These are phyloP conservation scores for Tiliacea aurago DNA, from an alignment of 2,888 invertebrate genomes.

Conservation along the genomic window DNA sequence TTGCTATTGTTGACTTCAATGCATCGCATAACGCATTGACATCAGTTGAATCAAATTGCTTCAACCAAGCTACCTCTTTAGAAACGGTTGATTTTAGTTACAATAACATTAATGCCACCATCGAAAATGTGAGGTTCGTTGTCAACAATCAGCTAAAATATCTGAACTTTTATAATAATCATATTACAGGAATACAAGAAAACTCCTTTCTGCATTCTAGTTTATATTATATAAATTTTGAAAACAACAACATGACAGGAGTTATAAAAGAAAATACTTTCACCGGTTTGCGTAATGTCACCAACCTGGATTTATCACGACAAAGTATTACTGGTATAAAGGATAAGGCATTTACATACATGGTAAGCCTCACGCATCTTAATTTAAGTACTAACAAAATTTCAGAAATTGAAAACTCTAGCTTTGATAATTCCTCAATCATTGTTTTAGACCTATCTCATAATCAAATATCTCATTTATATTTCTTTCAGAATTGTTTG, in stretches of 20 bases:
- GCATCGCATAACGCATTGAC: slow-evolving; percentile 79
- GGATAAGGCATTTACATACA: slow-evolving; percentile 74
- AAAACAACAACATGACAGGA: slow-evolving; percentile 77
- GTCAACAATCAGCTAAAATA: slow-evolving; percentile 75
- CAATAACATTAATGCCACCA: slow-evolving; percentile 75
- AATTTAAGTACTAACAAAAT: slow-evolving; percentile 81
- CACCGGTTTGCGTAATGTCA: slow-evolving; percentile 74
- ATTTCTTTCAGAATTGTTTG: slow-evolving; percentile 74
- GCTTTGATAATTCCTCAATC: slow-evolving; percentile 73
- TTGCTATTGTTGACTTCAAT: slow-evolving; percentile 75
- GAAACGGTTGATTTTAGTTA: slow-evolving; percentile 77
- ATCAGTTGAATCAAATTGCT: slow-evolving; percentile 78
- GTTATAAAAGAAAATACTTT: slow-evolving; percentile 75
- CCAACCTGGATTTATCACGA: slow-evolving; percentile 71
- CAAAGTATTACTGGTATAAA: slow-evolving; percentile 75
- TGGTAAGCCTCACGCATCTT: slow-evolving; percentile 70
- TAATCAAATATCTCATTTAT: slow-evolving; percentile 74
- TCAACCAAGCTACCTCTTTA: slow-evolving; percentile 75
- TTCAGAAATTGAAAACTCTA: slow-evolving; percentile 69
- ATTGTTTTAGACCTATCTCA: slow-evolving; percentile 78
- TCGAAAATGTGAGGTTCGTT: slow-evolving; percentile 78
- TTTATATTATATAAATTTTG: slow-evolving; percentile 75
- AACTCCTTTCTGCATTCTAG: slow-evolving; percentile 74
- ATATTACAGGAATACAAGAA: slow-evolving; percentile 74
- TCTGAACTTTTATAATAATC: slow-evolving; percentile 78